Evolutionary conservation across 2,797 vertebrate genomes (phyloP).

Genomic region (Aythya fuligula): DNA sequence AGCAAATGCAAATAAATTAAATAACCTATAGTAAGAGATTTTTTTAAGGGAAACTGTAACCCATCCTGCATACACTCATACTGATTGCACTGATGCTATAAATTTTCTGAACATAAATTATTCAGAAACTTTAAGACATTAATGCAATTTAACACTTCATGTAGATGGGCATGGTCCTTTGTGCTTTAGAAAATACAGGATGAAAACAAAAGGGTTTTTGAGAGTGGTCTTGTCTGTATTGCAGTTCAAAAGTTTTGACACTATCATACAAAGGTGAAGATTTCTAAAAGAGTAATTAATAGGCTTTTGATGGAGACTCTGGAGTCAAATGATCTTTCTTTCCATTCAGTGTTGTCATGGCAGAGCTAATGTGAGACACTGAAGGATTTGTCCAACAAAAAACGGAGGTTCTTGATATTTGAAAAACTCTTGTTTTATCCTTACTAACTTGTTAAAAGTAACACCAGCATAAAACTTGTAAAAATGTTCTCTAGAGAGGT

Average conservation of each 20-base stretch:
- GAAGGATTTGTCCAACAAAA: background rate
- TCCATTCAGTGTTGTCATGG: background rate
- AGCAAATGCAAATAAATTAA: slow-evolving; percentile 6
- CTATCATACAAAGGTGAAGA: background rate
- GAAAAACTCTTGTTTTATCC: background rate
- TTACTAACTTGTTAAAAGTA: background rate
- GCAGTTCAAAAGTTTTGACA: background rate
- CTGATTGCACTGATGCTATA: background rate
- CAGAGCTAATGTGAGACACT: background rate
- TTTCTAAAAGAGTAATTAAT: background rate
- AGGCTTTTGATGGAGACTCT: background rate
- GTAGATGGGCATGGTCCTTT: background rate
- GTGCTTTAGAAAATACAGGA: background rate
- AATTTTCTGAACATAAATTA: background rate
- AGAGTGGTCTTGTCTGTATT: background rate
- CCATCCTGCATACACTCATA: background rate
- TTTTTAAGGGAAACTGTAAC: background rate
- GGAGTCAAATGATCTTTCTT: background rate
- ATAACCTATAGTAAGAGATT: background rate
- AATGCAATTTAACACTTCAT: background rate
- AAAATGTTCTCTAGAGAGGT: background rate
- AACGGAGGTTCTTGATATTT: background rate
- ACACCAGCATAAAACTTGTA: background rate
- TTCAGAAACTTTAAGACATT: background rate
- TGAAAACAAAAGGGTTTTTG: background rate